Conservation (phyloP, 2,888 invertebrate species). For the Cantharis flavilabris region DNA sequence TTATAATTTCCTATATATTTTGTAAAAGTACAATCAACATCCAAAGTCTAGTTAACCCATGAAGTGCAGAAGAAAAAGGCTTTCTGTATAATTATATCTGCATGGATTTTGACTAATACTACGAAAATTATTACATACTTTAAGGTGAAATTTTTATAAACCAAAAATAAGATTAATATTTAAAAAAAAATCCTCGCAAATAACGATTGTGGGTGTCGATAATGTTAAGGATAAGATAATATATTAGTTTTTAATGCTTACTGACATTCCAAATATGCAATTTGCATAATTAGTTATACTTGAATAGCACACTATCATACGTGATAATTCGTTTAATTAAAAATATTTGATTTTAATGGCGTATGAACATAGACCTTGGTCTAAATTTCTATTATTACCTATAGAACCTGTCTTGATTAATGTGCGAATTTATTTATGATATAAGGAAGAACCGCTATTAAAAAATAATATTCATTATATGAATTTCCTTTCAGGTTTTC, state of each 20-base stretch:
- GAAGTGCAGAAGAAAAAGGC: too few relatives aligned
- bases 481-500: too few relatives aligned
- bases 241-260: not conserved
- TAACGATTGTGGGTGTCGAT: not conserved
- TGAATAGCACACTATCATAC: not conserved
- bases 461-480: too few relatives aligned
- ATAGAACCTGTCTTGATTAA: not conserved
- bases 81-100: too few relatives aligned
- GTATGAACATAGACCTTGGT: not conserved
- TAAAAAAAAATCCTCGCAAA: not conserved
- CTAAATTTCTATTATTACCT: not conserved
- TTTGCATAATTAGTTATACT: not conserved
- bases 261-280: not conserved
- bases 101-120: too few relatives aligned
- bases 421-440: not conserved
- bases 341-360: not conserved
- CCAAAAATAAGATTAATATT: not conserved
- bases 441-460: not conserved
- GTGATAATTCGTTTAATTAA: not conserved
- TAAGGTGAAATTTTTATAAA: not conserved
- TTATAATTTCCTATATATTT: not conserved
- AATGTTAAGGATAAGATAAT: not conserved
- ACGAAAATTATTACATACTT: too few relatives aligned
- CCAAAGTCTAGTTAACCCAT: too few relatives aligned
- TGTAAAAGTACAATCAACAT: not conserved